A percentile compares a stretch with the other conserved stretches of the same genome.
These are phyloP conservation scores for Aplidium turbinatum DNA, from an alignment of 23 tunicate species.

Conservation along the genomic window DNA sequence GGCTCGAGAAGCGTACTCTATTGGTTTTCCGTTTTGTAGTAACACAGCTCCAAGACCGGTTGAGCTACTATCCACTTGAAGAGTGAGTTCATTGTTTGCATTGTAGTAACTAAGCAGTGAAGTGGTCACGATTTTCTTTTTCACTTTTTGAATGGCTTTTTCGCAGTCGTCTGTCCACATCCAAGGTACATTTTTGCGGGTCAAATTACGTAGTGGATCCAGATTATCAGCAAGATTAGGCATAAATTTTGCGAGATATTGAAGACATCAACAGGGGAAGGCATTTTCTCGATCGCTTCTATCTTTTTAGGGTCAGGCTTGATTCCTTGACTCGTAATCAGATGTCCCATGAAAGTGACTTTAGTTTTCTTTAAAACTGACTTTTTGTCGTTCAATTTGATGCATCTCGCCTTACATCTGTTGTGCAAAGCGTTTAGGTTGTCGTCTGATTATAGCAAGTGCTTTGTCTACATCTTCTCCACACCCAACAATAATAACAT, in stretches of 20 bases:
- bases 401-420: background rate
- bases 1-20: slow-evolving; percentile 11
- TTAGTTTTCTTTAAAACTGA: background rate
- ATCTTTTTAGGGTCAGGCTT: background rate
- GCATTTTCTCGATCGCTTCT: slow-evolving; percentile 3
- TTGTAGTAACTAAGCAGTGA: background rate
- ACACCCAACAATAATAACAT: slow-evolving; percentile 6
- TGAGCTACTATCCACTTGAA: too few relatives aligned
- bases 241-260: slow-evolving; percentile 1
- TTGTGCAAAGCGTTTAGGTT: background rate
- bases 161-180: slow-evolving; percentile 6
- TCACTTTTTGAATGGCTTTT: background rate
- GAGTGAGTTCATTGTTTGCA: too few relatives aligned
- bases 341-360: slow-evolving; percentile 8
- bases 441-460: background rate
- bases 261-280: background rate
- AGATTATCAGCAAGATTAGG: slow-evolving; percentile 7
- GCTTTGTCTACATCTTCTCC: background rate
- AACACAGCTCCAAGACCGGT: slow-evolving; percentile 11
- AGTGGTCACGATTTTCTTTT: background rate
- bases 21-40: slow-evolving; percentile 3
- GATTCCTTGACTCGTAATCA: background rate
- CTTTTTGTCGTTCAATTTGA: background rate
- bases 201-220: too few relatives aligned
- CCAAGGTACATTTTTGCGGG: background rate